Percentiles rank a stretch among this genome's conserved stretches.
Evolutionary conservation across 2,797 vertebrate species (phyloP).

Genomic region (Channallabes apus): DNA sequence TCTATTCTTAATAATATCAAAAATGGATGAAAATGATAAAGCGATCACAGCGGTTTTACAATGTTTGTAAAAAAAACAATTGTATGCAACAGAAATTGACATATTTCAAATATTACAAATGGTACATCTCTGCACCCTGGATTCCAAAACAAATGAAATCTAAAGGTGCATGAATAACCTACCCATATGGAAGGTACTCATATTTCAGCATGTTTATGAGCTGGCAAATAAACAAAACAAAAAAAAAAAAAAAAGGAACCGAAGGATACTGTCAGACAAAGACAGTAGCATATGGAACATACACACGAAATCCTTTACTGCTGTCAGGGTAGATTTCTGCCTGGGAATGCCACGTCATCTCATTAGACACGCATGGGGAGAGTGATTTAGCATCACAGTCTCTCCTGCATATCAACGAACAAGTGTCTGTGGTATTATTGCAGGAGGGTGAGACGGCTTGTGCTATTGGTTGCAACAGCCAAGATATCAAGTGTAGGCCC

Average conservation of each 20-base stretch:
- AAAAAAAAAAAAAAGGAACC: conserved; percentile 7
- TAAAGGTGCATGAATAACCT: background rate
- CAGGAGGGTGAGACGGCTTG: background rate
- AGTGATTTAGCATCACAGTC: conserved; percentile 33
- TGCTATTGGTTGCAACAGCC: background rate
- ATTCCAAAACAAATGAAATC: background rate
- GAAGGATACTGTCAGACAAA: conserved; percentile 12
- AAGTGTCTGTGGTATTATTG: conserved; percentile 8
- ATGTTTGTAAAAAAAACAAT: no score
- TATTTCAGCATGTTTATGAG: conserved; percentile 26
- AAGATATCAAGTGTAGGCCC: background rate
- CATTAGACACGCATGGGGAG: conserved; percentile 44
- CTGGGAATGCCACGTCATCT: conserved; percentile 42
- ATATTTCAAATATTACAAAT: background rate
- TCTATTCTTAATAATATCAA: background rate
- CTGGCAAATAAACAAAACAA: conserved; percentile 28
- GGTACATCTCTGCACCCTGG: background rate
- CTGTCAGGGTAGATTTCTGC: conserved; percentile 42
- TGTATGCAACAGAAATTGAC: background rate
- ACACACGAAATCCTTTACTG: conserved; percentile 46
- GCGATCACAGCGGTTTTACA: no score
- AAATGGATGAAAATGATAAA: conserved; percentile 15
- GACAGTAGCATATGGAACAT: conserved; percentile 40
- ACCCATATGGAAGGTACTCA: background rate
- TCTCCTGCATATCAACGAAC: conserved; percentile 37